Conservation (phyloP, 1,140 invertebrate species). For the Chironomus tepperi region DNA sequence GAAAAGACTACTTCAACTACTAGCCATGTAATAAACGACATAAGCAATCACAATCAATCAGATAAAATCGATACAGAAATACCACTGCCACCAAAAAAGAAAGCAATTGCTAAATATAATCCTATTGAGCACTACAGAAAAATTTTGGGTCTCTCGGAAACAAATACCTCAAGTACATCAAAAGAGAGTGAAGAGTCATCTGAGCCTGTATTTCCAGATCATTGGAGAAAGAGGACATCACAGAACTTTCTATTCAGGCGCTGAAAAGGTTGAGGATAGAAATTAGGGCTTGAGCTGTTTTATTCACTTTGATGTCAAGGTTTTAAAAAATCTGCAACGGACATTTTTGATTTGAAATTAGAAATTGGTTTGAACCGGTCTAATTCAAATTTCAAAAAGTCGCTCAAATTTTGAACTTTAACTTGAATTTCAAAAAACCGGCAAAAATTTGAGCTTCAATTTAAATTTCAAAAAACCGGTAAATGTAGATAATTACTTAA, state of each 20-base stretch:
- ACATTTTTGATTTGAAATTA: too few species aligned
- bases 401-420: too few species aligned
- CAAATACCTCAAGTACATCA: not conserved
- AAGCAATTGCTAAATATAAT: not conserved
- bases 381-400: too few species aligned
- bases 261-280: not conserved
- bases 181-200: not conserved
- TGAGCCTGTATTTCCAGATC: not conserved
- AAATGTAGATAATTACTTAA: too few species aligned
- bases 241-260: slow-evolving; percentile 2
- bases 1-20: not conserved
- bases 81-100: slow-evolving; percentile 5
- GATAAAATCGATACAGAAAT: not conserved
- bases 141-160: not conserved
- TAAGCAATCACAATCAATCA: not conserved
- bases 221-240: slow-evolving; percentile 3
- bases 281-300: too few species aligned
- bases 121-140: not conserved
- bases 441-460: too few species aligned
- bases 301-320: too few species aligned
- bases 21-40: not conserved
- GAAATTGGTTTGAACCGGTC: too few species aligned
- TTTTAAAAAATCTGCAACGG: too few species aligned
- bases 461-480: too few species aligned
- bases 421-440: too few species aligned